Conservation (phyloP, 2,888 invertebrate genomes). For the Tuberolachnus salignus region DNA sequence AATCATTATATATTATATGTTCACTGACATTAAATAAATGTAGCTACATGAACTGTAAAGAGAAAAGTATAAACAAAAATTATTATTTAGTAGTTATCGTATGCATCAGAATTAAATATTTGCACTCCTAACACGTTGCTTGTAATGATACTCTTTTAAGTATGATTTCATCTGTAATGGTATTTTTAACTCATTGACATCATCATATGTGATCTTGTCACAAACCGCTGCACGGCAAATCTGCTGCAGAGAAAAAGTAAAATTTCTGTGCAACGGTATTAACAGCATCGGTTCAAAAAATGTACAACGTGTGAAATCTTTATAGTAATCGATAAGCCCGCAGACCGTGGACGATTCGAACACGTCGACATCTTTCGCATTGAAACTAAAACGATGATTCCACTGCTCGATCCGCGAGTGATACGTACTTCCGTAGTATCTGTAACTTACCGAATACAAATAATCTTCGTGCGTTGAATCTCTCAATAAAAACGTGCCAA, state of each 20-base stretch:
- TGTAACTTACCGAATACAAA: constrained; percentile 94
- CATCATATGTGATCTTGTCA: constrained; percentile 83
- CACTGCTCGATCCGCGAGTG: constrained; percentile 97
- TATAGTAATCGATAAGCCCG: constrained; percentile 79
- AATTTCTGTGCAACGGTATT: constrained; percentile 84
- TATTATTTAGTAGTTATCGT: constrained; percentile 60
- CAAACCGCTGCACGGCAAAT: constrained; percentile 87
- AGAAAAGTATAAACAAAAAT: background rate
- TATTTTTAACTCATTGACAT: constrained; percentile 83
- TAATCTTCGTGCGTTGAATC: constrained; percentile 98
- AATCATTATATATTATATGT: background rate
- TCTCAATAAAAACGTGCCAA: constrained; percentile 92
- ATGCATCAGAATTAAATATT: constrained; percentile 70
- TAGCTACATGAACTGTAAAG: constrained; percentile 25
- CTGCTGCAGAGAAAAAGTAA: constrained; percentile 90
- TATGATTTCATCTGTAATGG: constrained; percentile 86
- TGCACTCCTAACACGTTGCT: constrained; percentile 86
- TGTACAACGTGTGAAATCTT: constrained; percentile 97
- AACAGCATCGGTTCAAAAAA: constrained; percentile 98
- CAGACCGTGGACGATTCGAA: constrained; percentile 89
- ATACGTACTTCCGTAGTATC: constrained; percentile 91
- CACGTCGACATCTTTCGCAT: constrained; percentile 96
- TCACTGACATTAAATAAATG: background rate
- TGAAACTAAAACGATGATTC: constrained; percentile 93
- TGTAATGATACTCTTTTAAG: constrained; percentile 96